Evolutionary conservation across 1,140 invertebrate genomes (phyloP).

Genomic region (Aphelinus atriplicis): DNA sequence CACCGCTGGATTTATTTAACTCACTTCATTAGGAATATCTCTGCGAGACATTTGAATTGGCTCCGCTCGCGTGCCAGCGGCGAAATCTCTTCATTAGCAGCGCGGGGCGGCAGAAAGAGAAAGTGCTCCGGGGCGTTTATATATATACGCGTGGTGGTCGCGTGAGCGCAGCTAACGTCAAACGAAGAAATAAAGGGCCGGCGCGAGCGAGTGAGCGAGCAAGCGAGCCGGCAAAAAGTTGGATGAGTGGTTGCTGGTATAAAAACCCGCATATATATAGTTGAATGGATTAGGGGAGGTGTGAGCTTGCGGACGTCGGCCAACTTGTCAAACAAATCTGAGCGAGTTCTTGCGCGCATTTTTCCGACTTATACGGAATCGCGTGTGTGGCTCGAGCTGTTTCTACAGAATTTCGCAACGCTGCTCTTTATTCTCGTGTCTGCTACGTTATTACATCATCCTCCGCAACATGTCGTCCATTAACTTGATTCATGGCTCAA

Average conservation of each 20-base stretch:
- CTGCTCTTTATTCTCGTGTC: no score
- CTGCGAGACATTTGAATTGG: slow-evolving; percentile 28
- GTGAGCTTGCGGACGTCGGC: background rate
- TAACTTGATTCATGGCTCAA: slow-evolving; percentile 1
- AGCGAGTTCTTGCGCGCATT: background rate
- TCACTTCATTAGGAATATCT: slow-evolving; percentile 38
- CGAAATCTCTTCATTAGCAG: background rate
- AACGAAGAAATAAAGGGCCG: slow-evolving; percentile 42
- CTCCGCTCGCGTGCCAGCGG: slow-evolving; percentile 20
- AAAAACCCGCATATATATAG: background rate
- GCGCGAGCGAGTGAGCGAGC: slow-evolving; percentile 12
- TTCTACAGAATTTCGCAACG: background rate
- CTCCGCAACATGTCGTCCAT: background rate
- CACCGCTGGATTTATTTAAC: slow-evolving; percentile 26
- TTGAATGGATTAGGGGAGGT: background rate
- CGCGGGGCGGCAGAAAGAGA: slow-evolving; percentile 42
- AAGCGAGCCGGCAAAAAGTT: background rate
- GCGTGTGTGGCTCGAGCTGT: background rate
- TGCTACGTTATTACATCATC: no score
- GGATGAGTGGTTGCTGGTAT: background rate
- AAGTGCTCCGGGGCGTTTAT: background rate
- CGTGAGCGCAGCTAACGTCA: background rate
- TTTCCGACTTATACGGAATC: background rate
- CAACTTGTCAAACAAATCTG: slow-evolving; percentile 12
- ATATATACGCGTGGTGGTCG: background rate